A percentile compares a stretch with the other conserved stretches of the same genome.
phyloP scores from a whole-genome alignment of 2,113 vertebrate species.

The Panurus biarmicus region DNA sequence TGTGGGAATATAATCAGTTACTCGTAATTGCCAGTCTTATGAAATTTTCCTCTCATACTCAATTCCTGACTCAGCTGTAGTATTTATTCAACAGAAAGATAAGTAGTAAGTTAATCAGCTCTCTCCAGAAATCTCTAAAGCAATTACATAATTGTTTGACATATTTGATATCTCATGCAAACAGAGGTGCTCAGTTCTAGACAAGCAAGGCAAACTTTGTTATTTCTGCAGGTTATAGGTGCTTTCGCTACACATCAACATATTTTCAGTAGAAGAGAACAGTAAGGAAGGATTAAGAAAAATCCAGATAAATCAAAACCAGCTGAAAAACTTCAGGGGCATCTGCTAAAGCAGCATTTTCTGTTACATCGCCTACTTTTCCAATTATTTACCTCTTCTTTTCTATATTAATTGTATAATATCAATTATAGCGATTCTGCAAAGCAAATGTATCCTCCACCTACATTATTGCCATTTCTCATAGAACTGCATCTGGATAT shows the following conservation, averaged over 20 bases:
- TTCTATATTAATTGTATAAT: not conserved
- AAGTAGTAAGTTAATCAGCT: slow-evolving; percentile 12
- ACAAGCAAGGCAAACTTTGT: not conserved
- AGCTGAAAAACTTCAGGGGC: not conserved
- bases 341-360: not conserved
- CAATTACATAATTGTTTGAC: not conserved
- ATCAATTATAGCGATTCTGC: not conserved
- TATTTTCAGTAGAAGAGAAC: not conserved
- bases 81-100: not conserved
- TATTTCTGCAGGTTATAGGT: not conserved
- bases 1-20: not conserved
- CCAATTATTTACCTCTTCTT: not conserved
- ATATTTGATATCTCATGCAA: not conserved
- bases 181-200: not conserved
- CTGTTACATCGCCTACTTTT: not conserved
- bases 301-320: not conserved
- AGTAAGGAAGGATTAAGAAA: not conserved
- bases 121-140: slow-evolving; percentile 12
- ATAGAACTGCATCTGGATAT: not conserved
- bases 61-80: slow-evolving; percentile 8
- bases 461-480: not conserved
- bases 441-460: not conserved
- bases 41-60: not conserved
- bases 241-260: not conserved
- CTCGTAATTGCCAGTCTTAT: not conserved